phyloP scores from a whole-genome alignment of 2,888 invertebrate species.

The Nysson spinosus region DNA sequence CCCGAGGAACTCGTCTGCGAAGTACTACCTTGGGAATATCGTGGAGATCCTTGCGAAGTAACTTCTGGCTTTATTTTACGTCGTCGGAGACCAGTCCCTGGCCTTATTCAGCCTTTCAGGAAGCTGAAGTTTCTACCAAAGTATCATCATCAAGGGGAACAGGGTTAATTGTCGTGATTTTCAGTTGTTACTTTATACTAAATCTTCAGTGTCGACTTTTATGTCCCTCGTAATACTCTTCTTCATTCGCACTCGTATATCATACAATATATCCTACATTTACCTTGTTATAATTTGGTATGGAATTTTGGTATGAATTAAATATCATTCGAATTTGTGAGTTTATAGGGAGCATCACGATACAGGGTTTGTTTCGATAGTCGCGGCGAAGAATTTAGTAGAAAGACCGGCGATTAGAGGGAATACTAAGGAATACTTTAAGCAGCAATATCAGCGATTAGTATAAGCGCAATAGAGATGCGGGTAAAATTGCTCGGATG shows the following conservation, averaged over 20 bases:
- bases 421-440: neutral
- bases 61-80: constrained; percentile 24
- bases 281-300: no score
- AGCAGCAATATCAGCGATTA: constrained; percentile 4
- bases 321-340: neutral
- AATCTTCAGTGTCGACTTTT: no score
- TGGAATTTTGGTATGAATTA: no score
- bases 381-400: neutral
- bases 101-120: constrained; percentile 52
- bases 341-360: neutral
- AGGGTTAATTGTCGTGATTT: neutral
- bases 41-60: neutral
- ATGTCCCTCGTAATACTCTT: no score
- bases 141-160: neutral
- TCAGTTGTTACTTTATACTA: no score
- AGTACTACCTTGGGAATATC: constrained; percentile 34
- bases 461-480: neutral
- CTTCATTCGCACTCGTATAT: no score
- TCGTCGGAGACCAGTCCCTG: constrained; percentile 22
- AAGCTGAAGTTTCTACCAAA: constrained; percentile 8
- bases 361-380: constrained; percentile 6
- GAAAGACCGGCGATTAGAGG: constrained; percentile 16
- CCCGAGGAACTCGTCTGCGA: constrained; percentile 28
- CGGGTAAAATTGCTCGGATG: constrained; percentile 12
- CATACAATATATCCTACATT: no score